Percentiles rank a stretch among this genome's conserved stretches.
phyloP scores from a whole-genome alignment of 2,888 invertebrate species.

The Lottia gigantea region DNA sequence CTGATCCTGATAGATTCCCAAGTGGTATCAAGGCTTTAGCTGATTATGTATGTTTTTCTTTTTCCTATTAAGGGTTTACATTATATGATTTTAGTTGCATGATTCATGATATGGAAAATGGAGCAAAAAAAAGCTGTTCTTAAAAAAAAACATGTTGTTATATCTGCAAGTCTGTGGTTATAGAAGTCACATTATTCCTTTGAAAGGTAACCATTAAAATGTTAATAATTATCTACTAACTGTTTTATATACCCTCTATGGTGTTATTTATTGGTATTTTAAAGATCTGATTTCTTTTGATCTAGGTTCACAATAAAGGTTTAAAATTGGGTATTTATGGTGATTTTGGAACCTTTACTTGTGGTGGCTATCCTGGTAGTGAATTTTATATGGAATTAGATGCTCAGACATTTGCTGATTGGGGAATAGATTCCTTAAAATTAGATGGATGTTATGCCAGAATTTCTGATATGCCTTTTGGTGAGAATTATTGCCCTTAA shows the following conservation, averaged over 20 bases:
- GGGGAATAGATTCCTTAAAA: slow-evolving; percentile 96
- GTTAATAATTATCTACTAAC: no score
- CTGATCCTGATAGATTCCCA: slow-evolving; percentile 89
- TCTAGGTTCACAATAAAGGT: slow-evolving; percentile 71
- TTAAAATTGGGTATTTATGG: slow-evolving; percentile 98
- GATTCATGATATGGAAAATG: no score
- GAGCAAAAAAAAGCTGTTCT: no score
- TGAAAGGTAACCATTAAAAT: no score
- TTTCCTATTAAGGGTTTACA: not conserved
- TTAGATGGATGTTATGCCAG: slow-evolving; percentile 96
- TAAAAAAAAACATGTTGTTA: no score
- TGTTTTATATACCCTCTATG: no score
- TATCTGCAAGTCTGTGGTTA: no score
- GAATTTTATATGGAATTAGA: slow-evolving; percentile 87
- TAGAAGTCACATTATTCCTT: no score
- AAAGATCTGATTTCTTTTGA: no score
- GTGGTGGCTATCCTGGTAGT: slow-evolving; percentile 96
- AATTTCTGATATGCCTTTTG: slow-evolving; percentile 72
- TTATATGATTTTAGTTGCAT: no score
- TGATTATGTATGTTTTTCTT: slow-evolving; percentile 83
- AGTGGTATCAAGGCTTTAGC: slow-evolving; percentile 89
- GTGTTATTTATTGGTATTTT: no score
- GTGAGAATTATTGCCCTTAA: slow-evolving; percentile 38
- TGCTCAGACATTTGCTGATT: slow-evolving; percentile 91
- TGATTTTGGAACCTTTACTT: slow-evolving; percentile 97